phyloP scores from a whole-genome alignment of 2,113 vertebrate species.

The Xenopus borealis region DNA sequence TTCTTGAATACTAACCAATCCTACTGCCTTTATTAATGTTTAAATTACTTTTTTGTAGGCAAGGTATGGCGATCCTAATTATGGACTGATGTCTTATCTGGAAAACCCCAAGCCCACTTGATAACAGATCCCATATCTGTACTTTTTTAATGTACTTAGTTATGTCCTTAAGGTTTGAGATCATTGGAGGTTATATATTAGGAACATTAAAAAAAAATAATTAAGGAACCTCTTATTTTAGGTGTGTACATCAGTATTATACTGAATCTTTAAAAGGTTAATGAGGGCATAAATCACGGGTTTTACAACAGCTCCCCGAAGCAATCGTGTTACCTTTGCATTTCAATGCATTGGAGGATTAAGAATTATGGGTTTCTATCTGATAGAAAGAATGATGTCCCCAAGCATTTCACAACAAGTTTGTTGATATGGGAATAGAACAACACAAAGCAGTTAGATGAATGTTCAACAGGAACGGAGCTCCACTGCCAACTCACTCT shows the following conservation, averaged over 20 bases:
- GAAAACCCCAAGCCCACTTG: no score
- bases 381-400: constrained; percentile 40
- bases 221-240: constrained; percentile 7
- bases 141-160: no score
- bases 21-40: no score
- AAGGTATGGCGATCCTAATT: no score
- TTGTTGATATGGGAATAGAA: constrained; percentile 41
- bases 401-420: constrained; percentile 25
- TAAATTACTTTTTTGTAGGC: no score
- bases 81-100: no score
- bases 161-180: neutral
- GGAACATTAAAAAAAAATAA: constrained; percentile 11
- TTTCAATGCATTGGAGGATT: constrained; percentile 3
- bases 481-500: constrained; percentile 8
- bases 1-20: no score
- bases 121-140: no score
- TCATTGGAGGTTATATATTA: constrained; percentile 4
- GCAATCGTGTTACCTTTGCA: neutral
- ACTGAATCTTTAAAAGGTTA: constrained; percentile 38
- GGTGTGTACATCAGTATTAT: neutral
- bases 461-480: constrained; percentile 26
- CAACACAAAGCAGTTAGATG: constrained; percentile 28
- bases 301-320: constrained; percentile 7
- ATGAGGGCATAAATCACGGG: constrained; percentile 8
- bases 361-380: constrained; percentile 27